Evolutionary conservation across 2,113 vertebrate species (phyloP), one percentile per base, ranked within the genome.

Genomic region (Neofelis nebulosa): DNA sequence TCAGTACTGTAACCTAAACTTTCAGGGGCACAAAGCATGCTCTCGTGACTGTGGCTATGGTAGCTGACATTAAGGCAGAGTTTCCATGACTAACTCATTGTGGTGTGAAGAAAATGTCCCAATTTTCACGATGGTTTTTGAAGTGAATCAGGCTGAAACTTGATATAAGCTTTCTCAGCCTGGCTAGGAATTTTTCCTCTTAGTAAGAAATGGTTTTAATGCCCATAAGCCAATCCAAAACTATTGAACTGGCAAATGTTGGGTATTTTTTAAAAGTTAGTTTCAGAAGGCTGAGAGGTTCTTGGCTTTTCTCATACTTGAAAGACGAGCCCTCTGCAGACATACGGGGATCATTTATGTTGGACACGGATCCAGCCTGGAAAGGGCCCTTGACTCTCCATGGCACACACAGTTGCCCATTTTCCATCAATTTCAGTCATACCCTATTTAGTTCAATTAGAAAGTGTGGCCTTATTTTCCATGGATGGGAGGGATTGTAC

Each of bases 111-210:
- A 97, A 97, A 97, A 97, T 95, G 86, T 95, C 69, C 78, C 79
- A 92, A 81, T 98, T 98, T 98, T 96, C 97, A 97, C 69, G 93
- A 97, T 31, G 82, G 73, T 97, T 98, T 76, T 98, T 94, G 10
- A 25, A 66, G 95, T 90, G 89, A 93, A 96, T 96, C 92, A 83
- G 94, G 63, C 74, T 97, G 98, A 98, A 98, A 97, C 55, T 55
- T 68, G 96, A 93, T 95, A 97, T 55, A 95, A 85, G 97, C 57
- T 63, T 97, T 97, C 83, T 97, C 76, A 96, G 97, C 66, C 93
- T 91, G 79, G 82, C 71, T 97, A 84, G 73, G 69, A 95, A 92
- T 11, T 81, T 95, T 84, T 68, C 97, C 90, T 94, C 81, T 89
- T 45, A 96, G 94, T 98, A 98, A 97, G 95, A 97, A 96, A 85